Evolutionary conservation across 1,140 invertebrate species (phyloP), one percentile per base, ranked within the genome.

Genomic region (Eumaeus atala): DNA sequence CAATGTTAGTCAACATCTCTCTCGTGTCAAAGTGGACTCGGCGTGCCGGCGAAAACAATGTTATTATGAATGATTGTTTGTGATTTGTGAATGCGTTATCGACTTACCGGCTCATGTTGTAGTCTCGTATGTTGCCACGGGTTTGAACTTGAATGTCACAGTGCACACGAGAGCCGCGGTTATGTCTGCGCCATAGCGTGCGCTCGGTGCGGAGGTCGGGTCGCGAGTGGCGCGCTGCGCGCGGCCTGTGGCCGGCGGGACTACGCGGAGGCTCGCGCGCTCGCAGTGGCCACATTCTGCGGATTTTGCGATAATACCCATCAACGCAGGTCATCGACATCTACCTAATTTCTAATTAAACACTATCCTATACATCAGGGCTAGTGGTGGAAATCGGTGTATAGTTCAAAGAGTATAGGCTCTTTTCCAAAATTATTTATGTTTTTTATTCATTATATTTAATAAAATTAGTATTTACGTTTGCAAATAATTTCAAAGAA

Each of bases 41-140:
- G 21, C 21, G 21, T 28, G 21, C 21, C 21, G 21, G 21, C 21
- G 21, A 28, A 28, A 28, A 28, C 21, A 28, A 28, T 28, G 21
- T 28, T 28, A 28, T 28, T 28, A 28, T 28, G 21, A 28, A 28
- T 28, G 21, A 28, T 28, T 28, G 21, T 28, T 28, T 28, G 21
- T 28, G 21, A 28, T 28, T 28, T 28, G 21, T 28, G 21, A 28
- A 28, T 28, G 21, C 40, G 17, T 17, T 12, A n/a, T 37, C 35
- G 35, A 44, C 40, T 44, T 44, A 44, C 40, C 40, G 40, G 40
- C 40, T 44, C 40, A 44, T 44, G 40, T 44, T 14, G n/a, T 9
- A 9, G 16, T 44, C 16, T 28, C 6, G 16, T 14, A 14, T 44
- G 40, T 16, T 8, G 40, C 12, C 21, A 28, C 21, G 21, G 21